Conservation (phyloP, 53 echinoderm and acorn worm species). For the Astropecten irregularis region DNA sequence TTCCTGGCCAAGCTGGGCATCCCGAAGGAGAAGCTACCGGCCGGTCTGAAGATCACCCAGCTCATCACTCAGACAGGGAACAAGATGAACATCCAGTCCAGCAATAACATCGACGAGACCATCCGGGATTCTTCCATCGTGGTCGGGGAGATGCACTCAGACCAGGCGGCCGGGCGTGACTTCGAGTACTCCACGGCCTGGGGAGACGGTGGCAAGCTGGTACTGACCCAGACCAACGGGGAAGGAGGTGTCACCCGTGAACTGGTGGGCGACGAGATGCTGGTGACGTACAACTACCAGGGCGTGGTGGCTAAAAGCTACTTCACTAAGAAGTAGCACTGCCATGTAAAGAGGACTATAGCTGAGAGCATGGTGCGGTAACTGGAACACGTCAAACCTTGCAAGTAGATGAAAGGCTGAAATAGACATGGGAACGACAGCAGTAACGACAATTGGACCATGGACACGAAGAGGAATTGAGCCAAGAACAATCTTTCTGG, state of each 20-base stretch:
- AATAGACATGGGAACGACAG: too few species aligned
- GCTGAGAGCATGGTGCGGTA: neutral
- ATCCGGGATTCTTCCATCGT: slow-evolving; percentile 41
- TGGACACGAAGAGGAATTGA: too few species aligned
- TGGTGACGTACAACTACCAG: slow-evolving; percentile 7
- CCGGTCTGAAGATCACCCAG: slow-evolving; percentile 54
- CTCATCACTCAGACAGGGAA: slow-evolving; percentile 69
- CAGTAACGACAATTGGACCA: too few species aligned
- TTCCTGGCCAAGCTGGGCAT: slow-evolving; percentile 52
- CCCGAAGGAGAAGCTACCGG: slow-evolving; percentile 36
- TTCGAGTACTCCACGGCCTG: slow-evolving; percentile 47
- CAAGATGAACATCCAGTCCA: slow-evolving; percentile 59
- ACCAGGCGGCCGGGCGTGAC: slow-evolving; percentile 20
- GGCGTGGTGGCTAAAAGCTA: slow-evolving; percentile 39
- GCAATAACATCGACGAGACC: slow-evolving; percentile 47
- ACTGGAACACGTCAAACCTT: too few species aligned
- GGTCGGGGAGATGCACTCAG: slow-evolving; percentile 29
- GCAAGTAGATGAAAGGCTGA: too few species aligned
- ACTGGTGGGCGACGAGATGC: slow-evolving; percentile 23
- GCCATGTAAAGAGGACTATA: neutral
- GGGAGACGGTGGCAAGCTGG: slow-evolving; percentile 40
- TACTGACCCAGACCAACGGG: slow-evolving; percentile 28
- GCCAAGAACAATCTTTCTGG: too few species aligned
- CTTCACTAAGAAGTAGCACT: slow-evolving; percentile 25
- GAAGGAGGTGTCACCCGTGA: slow-evolving; percentile 24